Evolutionary conservation across 1,140 invertebrate species (phyloP).

Genomic region (Zophobas morio): DNA sequence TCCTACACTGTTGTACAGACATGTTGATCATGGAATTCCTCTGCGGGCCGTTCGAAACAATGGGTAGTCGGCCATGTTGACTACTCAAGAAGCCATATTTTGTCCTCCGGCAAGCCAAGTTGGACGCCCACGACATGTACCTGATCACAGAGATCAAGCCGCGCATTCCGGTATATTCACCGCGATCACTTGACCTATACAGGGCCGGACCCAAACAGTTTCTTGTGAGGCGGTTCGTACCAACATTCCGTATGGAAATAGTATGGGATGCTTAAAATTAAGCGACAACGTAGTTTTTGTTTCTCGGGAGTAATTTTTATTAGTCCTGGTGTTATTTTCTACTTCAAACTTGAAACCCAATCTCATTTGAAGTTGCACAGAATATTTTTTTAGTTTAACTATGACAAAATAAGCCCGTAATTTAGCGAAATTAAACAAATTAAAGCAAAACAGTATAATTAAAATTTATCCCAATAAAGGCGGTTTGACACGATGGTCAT

Average conservation of each 20-base stretch:
- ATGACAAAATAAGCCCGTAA: too few species aligned
- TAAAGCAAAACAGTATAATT: too few species aligned
- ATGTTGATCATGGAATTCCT: conserved; percentile 45
- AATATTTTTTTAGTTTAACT: too few species aligned
- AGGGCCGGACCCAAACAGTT: conserved; percentile 23
- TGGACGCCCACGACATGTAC: conserved; percentile 63
- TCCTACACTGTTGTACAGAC: conserved; percentile 37
- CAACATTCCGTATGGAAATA: too few species aligned
- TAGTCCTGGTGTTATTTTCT: too few species aligned
- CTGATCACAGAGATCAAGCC: conserved; percentile 62
- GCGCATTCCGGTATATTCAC: conserved; percentile 57
- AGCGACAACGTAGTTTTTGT: background rate
- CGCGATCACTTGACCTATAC: conserved; percentile 49
- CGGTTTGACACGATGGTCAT: too few species aligned
- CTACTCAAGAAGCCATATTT: conserved; percentile 68
- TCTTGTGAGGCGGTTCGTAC: too few species aligned
- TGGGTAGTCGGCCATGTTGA: conserved; percentile 66
- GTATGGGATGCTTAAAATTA: background rate
- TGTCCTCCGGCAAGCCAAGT: conserved; percentile 60
- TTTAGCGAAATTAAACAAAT: too few species aligned
- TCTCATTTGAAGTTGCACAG: too few species aligned
- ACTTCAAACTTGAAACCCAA: too few species aligned
- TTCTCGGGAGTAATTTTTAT: too few species aligned
- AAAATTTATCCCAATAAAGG: too few species aligned
- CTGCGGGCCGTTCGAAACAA: conserved; percentile 57